A percentile compares a stretch with the other conserved stretches of the same genome.
phyloP scores from a whole-genome alignment of 2,113 vertebrate species.

The Clarias magur region DNA sequence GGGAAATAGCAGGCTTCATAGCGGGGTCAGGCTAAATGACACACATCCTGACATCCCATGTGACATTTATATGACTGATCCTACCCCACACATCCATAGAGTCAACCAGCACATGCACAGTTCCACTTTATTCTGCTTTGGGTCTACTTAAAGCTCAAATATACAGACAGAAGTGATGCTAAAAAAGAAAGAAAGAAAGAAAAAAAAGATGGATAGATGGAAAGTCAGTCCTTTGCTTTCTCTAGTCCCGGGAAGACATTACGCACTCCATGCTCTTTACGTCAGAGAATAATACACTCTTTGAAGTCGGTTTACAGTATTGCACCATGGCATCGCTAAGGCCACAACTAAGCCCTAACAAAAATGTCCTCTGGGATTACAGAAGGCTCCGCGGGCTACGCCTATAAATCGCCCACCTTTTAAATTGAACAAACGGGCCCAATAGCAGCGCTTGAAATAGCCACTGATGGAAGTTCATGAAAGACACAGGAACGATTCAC shows the following conservation, averaged over 20 bases:
- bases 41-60: slow-evolving; percentile 14
- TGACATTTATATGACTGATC: slow-evolving; percentile 22
- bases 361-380: slow-evolving; percentile 74
- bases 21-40: neutral
- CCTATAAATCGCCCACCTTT: slow-evolving; percentile 75
- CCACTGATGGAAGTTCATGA: slow-evolving; percentile 68
- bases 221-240: slow-evolving; percentile 69
- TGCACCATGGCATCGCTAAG: slow-evolving; percentile 74
- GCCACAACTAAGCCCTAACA: slow-evolving; percentile 74
- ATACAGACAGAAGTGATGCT: slow-evolving; percentile 14
- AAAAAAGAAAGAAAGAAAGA: slow-evolving; percentile 51
- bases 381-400: slow-evolving; percentile 70
- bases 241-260: slow-evolving; percentile 67
- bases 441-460: slow-evolving; percentile 61
- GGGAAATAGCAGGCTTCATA: neutral
- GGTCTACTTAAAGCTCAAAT: slow-evolving; percentile 39
- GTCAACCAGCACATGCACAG: slow-evolving; percentile 68
- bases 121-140: slow-evolving; percentile 29
- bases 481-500: slow-evolving; percentile 68
- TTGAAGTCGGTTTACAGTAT: slow-evolving; percentile 74
- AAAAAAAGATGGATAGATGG: slow-evolving; percentile 66
- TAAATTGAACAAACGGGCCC: slow-evolving; percentile 68
- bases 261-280: slow-evolving; percentile 34
- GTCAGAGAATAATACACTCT: slow-evolving; percentile 73
- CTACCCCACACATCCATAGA: slow-evolving; percentile 47